Percentiles rank a stretch among this genome's conserved stretches.
Conservation (phyloP, 2,888 invertebrate species). For the Drosophila anomalata region DNA sequence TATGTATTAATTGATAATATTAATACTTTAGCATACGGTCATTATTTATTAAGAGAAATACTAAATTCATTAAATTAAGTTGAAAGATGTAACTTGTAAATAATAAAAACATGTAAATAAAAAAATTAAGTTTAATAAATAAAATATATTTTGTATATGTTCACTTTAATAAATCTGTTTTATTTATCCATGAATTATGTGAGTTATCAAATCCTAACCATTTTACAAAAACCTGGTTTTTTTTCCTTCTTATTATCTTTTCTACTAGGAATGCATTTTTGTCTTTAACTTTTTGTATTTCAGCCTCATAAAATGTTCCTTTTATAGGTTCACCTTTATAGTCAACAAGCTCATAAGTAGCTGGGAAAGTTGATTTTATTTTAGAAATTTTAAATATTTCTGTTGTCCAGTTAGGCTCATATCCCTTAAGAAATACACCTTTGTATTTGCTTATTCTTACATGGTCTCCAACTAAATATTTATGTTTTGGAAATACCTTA, state of each 20-base stretch:
- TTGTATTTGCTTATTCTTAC: slow-evolving; percentile 13
- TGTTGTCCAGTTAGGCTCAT: slow-evolving; percentile 1
- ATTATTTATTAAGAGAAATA: too few species aligned
- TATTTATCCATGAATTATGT: too few species aligned
- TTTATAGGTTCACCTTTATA: slow-evolving; percentile 9
- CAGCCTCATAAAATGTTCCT: slow-evolving; percentile 3
- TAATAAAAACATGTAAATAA: too few species aligned
- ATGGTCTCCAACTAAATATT: background rate
- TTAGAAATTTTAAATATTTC: slow-evolving; percentile 2
- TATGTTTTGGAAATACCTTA: background rate
- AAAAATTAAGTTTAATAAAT: too few species aligned
- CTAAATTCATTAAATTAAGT: too few species aligned
- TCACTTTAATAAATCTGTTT: too few species aligned
- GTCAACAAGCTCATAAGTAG: slow-evolving; percentile 1
- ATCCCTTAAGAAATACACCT: slow-evolving; percentile 8
- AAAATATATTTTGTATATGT: too few species aligned
- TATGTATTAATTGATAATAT: too few species aligned
- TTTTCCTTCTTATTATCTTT: too few species aligned
- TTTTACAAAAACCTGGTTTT: background rate
- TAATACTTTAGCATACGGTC: too few species aligned
- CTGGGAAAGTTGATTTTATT: background rate
- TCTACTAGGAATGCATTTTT: background rate
- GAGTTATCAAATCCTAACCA: too few species aligned
- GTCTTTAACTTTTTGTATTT: background rate
- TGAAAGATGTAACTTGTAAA: too few species aligned